Base-by-base conservation (phyloP, 2,888 invertebrate species). In the Drosophila macrospina region DNA sequence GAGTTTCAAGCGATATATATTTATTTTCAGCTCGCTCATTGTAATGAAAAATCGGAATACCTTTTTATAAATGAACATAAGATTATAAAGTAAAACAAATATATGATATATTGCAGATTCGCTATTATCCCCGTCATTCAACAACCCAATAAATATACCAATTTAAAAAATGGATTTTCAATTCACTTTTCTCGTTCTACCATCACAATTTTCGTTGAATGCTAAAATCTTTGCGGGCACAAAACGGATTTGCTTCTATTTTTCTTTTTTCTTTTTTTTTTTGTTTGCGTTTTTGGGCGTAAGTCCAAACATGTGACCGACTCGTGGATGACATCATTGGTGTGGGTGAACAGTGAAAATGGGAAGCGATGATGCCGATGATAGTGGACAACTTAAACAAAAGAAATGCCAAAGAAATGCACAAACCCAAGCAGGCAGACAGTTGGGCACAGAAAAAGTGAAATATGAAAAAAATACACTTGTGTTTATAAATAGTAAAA, bases 241-340 rank as follows among this genome's bases (percentile, higher is more conserved):
- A 30, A 39, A 41, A 20, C 41, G 13, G 16, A 54, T 54, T 32
- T 32, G 11, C 10, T 32, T 42, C 1, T 20, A 20, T 20, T n/a
- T n/a, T n/a, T n/a, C n/a, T n/a, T n/a, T n/a, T n/a, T n/a, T n/a
- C n/a, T n/a, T n/a, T n/a, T n/a, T n/a, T n/a, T n/a, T n/a, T n/a
- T n/a, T n/a, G n/a, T n/a, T n/a, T 20, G 20, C 20, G 20, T 84
- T 75, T 66, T 75, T 66, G 74, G 78, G 68, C 77, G 57, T 64
- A 56, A 52, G 59, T 64, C 73, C 69, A 83, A 88, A 74, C 85
- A 88, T 88, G 86, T 85, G 85, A 85, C 88, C 73, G 52, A 60
- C 54, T 47, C 68, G 34, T 30, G 56, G 68, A 86, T 85, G 85
- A 85, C 85, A 88, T 85, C 85, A 85, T 78, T 69, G 52, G 61